A percentile compares a stretch with the other conserved stretches of the same genome.
phyloP scores from a whole-genome alignment of 1,140 invertebrate species.

The Chionoecetes opilio region DNA sequence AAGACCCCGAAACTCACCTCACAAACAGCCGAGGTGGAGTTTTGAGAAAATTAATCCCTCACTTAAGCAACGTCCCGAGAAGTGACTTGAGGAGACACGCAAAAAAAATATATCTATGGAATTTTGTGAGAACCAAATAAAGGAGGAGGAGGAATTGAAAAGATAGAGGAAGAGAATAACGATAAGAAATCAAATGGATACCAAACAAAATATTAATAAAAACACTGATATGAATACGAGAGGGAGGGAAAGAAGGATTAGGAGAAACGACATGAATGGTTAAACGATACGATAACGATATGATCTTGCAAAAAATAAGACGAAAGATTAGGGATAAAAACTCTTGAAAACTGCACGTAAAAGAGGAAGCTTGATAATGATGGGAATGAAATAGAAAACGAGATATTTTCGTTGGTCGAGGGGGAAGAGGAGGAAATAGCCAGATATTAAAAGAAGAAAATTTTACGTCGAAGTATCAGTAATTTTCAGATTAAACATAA shows the following conservation, averaged over 20 bases:
- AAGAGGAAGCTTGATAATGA: too few relatives aligned
- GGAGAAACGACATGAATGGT: too few relatives aligned
- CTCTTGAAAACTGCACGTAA: too few relatives aligned
- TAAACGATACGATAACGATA: too few relatives aligned
- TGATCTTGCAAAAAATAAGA: too few relatives aligned
- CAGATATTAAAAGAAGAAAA: background rate
- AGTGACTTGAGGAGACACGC: background rate
- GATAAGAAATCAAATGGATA: background rate
- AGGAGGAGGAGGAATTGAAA: background rate
- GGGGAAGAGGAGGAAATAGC: background rate
- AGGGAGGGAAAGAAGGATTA: too few relatives aligned
- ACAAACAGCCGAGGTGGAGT: background rate
- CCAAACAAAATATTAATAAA: too few relatives aligned
- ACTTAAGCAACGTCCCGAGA: background rate
- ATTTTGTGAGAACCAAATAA: background rate
- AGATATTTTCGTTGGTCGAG: background rate
- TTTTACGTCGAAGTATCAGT: background rate
- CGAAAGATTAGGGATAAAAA: too few relatives aligned
- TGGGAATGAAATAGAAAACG: too few relatives aligned
- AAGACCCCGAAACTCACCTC: conserved; percentile 15
- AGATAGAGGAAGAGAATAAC: background rate
- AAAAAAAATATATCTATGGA: background rate
- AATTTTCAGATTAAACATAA: background rate
- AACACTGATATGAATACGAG: too few relatives aligned
- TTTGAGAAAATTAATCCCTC: conserved; percentile 20